A percentile compares a stretch with the other conserved stretches of the same genome.
Evolutionary conservation across 1,140 invertebrate species (phyloP).

Genomic region (Tribolium castaneum): DNA sequence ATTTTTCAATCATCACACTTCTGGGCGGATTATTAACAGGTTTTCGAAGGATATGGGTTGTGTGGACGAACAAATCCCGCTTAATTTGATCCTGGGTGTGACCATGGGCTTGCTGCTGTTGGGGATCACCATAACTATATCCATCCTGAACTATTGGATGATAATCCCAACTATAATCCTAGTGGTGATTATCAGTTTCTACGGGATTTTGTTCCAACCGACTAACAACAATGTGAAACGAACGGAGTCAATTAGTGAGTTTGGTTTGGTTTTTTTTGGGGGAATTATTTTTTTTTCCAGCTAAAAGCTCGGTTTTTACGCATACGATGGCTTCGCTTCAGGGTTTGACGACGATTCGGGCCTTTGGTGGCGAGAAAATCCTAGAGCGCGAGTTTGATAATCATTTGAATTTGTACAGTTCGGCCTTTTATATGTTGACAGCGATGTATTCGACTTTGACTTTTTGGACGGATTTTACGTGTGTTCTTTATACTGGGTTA

Average conservation of each 20-base stretch:
- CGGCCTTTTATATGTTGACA: conserved; percentile 33
- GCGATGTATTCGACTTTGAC: conserved; percentile 28
- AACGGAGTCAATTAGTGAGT: conserved; percentile 82
- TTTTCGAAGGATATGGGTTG: conserved; percentile 65
- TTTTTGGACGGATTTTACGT: conserved; percentile 30
- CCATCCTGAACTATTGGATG: conserved; percentile 66
- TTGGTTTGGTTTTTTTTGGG: neutral
- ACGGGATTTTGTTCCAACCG: conserved; percentile 81
- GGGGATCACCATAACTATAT: neutral
- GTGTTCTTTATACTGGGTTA: neutral
- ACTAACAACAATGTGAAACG: conserved; percentile 85
- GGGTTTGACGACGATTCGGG: conserved; percentile 89
- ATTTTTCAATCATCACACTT: conserved; percentile 86
- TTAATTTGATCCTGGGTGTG: conserved; percentile 69
- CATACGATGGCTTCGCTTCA: conserved; percentile 89
- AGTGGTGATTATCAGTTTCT: conserved; percentile 75
- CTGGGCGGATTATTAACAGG: conserved; percentile 64
- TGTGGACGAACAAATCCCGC: conserved; percentile 75
- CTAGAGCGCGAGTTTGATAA: conserved; percentile 61
- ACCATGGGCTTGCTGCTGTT: neutral
- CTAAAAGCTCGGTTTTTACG: conserved; percentile 84
- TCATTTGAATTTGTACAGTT: conserved; percentile 46
- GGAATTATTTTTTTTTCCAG: conserved; percentile 62
- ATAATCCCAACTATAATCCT: conserved; percentile 76
- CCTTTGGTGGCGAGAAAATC: conserved; percentile 80